Base-by-base conservation (phyloP, 2,888 invertebrate species). In the Elegia similella region DNA sequence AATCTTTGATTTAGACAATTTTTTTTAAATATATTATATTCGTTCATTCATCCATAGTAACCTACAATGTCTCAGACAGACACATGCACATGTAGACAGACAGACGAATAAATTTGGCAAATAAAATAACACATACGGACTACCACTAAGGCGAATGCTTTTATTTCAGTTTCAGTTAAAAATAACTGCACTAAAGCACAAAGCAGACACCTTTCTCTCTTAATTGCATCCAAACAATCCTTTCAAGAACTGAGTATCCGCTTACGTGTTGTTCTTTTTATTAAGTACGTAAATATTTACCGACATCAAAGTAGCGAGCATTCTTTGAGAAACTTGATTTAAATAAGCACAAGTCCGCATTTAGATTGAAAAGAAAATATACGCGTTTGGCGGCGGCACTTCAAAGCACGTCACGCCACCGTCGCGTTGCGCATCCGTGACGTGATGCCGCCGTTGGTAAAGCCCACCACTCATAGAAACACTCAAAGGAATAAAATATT, bases 371-470 rank as follows among this genome's bases (percentile, higher is more conserved):
- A 47, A 47, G 47, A 10, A 32, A 46, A 46, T 46, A 15, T 48
- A 32, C 8, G 16, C 32, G 3, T 32, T 48, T 15, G 7, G 47
- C 7, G 47, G 47, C 47, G 29, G 48, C 48, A 32, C 30, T 15
- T 48, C 48, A 48, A 48, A 48, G 48, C 48, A 15, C 48, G 48
- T 48, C 48, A 48, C 32, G 48, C 13, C n/a, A 7, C 47, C 48
- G 48, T 16, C 48, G 16, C 48, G 48, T 10, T 2, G 48, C 32
- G 32, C 10, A 30, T 30, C 47, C 15, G 30, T 32, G 32, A 8
- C 48, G 48, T 48, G 32, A 48, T 32, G 48, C 17, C 10, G 17
- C 15, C 46, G 46, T n/a, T 23, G 46, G 30, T 32, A 32, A 48
- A 32, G 48, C 13, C 15, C 2, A 7, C 2, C 15, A 8, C 48